Evolutionary conservation across 1,140 invertebrate genomes (phyloP), one percentile per base, ranked within the genome.

Genomic region (Ceratoteleas bidentatus): DNA sequence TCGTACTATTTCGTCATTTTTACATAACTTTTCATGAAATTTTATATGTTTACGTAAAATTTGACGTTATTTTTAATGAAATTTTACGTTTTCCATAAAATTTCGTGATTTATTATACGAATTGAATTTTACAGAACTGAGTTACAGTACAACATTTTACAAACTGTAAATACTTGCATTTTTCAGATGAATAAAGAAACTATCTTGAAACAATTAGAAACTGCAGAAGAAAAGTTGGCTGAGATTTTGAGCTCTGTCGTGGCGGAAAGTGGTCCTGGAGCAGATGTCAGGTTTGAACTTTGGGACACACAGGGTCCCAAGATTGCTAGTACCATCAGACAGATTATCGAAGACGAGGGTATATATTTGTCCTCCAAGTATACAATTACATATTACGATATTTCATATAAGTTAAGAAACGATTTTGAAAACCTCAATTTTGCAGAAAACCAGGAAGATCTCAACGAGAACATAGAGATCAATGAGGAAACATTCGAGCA

Each of bases 401-500:
- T n/a, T n/a, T n/a, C n/a, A n/a, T n/a, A n/a, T n/a, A n/a, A n/a
- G n/a, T n/a, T n/a, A n/a, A n/a, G n/a, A n/a, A n/a, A n/a, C n/a
- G n/a, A n/a, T n/a, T n/a, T n/a, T n/a, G n/a, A n/a, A n/a, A n/a
- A n/a, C n/a, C n/a, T n/a, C n/a, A 72, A 34, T 43, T 65, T 69
- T 72, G 13, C 47, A 85, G 84, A 84, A 80, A 84, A 84, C 62
- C 10, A 73, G 47, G 24, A 45, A 10, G 36, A 68, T 10, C 56
- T 84, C 45, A 53, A 87, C 45, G 80, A 87, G 11, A 58, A 85
- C 5, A 76, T 86, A 4, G 85, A 89, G 45, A 74, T 81, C 33
- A 74, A 64, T 52, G 80, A 87, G 56, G 76, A 69, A 4, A 83
- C 54, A 5, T 91, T 91, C 61, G 90, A 92, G 76, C 78, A 88